Percentiles rank a stretch among this genome's conserved stretches.
These are phyloP conservation scores for Cephus pygmeus DNA, from an alignment of 2,888 invertebrate species.

Conservation along the genomic window DNA sequence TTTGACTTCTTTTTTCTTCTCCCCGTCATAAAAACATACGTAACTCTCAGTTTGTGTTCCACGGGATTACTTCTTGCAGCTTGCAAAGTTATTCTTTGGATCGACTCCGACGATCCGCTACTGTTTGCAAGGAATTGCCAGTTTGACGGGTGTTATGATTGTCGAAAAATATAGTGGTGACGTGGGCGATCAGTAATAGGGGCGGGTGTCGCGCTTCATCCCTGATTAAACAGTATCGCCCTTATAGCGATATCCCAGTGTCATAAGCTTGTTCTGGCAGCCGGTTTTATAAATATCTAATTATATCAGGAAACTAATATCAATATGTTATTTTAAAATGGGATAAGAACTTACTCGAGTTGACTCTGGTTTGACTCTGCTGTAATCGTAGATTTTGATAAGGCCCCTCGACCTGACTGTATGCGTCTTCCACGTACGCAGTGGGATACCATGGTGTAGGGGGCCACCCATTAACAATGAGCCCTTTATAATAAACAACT, in stretches of 20 bases:
- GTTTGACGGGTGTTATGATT: not conserved
- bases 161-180: not conserved
- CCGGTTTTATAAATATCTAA: not conserved
- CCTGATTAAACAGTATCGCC: not conserved
- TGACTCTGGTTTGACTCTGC: constrained; percentile 4
- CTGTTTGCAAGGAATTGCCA: not conserved
- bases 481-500: constrained; percentile 34
- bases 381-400: constrained; percentile 31
- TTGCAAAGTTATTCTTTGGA: not conserved
- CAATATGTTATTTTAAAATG: not conserved
- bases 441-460: not conserved
- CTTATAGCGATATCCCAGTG: not conserved
- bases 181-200: not conserved
- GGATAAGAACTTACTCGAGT: not conserved
- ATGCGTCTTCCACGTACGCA: not conserved
- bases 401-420: constrained; percentile 16
- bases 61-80: not conserved
- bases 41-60: not conserved
- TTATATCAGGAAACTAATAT: not conserved
- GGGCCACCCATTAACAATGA: constrained; percentile 36
- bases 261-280: not conserved
- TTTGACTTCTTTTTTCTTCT: not conserved
- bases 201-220: not conserved
- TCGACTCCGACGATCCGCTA: not conserved
- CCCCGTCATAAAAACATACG: not conserved